A percentile compares a stretch with the other conserved stretches of the same genome.
phyloP scores from a whole-genome alignment of 2,797 vertebrate genomes.

The Enteromius unitaeniatus region DNA sequence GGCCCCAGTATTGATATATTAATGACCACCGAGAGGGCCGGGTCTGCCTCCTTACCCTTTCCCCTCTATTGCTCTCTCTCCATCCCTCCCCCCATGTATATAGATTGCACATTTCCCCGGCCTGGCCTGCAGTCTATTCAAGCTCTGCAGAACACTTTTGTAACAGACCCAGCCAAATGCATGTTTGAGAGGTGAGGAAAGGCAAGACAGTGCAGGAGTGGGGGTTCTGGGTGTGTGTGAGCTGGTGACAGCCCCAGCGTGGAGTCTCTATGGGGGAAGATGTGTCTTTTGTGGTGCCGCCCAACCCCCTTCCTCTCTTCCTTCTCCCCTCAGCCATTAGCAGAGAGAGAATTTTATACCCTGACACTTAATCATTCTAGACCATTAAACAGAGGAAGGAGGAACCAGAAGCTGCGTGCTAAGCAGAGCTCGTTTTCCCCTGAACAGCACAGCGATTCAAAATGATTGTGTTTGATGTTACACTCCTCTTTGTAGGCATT shows the following conservation, averaged over 20 bases:
- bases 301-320: constrained; percentile 45
- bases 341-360: constrained; percentile 45
- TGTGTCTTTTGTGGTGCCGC: constrained; percentile 49
- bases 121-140: constrained; percentile 61
- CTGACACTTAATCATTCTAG: constrained; percentile 54
- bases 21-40: constrained; percentile 75
- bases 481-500: neutral
- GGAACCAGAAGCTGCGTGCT: constrained; percentile 30
- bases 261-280: constrained; percentile 45
- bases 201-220: constrained; percentile 17
- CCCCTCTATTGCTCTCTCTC: constrained; percentile 29
- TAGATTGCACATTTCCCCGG: constrained; percentile 8
- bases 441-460: neutral
- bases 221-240: constrained; percentile 43
- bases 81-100: neutral
- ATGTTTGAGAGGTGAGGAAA: constrained; percentile 21
- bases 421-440: constrained; percentile 25
- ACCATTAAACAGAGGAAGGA: constrained; percentile 51
- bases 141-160: constrained; percentile 69
- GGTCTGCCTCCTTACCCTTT: constrained; percentile 32
- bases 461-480: constrained; percentile 20
- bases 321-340: constrained; percentile 43
- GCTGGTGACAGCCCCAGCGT: constrained; percentile 48
- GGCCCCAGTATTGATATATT: constrained; percentile 75
- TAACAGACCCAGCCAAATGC: constrained; percentile 42